Evolutionary conservation across 2,888 invertebrate species (phyloP).

Genomic region (Phoenoteleia sp.): DNA sequence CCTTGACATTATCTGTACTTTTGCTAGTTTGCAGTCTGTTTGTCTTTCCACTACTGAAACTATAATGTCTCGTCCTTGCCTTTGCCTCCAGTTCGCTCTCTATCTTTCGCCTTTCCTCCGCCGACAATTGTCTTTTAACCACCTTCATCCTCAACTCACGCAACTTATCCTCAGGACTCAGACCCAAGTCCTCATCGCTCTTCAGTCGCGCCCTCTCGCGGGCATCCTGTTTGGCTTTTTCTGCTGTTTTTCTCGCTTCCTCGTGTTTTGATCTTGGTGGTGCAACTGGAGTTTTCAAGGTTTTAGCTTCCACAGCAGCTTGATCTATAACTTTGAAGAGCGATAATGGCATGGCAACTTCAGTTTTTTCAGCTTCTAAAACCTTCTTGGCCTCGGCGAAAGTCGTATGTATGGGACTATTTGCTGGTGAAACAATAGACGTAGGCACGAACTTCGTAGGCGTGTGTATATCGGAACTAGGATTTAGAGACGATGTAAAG

Average conservation of each 20-base stretch:
- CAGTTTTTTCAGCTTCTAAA: constrained; percentile 73
- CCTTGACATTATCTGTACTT: constrained; percentile 84
- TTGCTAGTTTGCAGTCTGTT: constrained; percentile 83
- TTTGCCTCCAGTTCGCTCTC: constrained; percentile 76
- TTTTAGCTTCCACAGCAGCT: too few species aligned
- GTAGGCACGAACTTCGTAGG: constrained; percentile 78
- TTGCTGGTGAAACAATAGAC: constrained; percentile 78
- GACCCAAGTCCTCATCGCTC: constrained; percentile 92
- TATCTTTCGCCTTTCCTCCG: constrained; percentile 80
- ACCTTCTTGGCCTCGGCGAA: constrained; percentile 79
- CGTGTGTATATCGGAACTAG: constrained; percentile 19
- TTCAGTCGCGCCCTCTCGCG: constrained; percentile 90
- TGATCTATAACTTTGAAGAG: constrained; percentile 37
- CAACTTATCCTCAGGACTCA: constrained; percentile 91
- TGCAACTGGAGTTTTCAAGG: constrained; percentile 87
- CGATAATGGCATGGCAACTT: constrained; percentile 29
- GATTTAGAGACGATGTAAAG: constrained; percentile 81
- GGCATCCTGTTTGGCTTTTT: constrained; percentile 89
- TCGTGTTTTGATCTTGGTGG: constrained; percentile 87
- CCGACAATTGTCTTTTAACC: constrained; percentile 81
- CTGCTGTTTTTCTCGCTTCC: constrained; percentile 87
- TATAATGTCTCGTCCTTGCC: constrained; percentile 78
- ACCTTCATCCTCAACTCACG: constrained; percentile 87
- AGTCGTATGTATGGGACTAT: constrained; percentile 78
- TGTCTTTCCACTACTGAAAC: constrained; percentile 76